A percentile compares a stretch with the other conserved stretches of the same genome.
Conservation (phyloP, 2,888 invertebrate genomes). For the Aleiodes testaceus region DNA sequence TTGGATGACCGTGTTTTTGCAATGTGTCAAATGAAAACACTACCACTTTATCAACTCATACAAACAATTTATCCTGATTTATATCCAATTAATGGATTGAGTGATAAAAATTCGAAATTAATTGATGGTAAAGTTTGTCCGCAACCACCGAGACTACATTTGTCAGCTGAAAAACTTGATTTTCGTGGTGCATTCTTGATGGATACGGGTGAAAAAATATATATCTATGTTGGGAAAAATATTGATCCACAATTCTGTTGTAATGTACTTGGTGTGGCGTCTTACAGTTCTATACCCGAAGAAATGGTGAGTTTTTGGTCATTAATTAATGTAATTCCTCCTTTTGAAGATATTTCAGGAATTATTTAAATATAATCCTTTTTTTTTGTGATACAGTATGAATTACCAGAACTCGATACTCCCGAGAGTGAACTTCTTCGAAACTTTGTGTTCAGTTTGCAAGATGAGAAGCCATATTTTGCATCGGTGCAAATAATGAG, state of each 20-base stretch:
- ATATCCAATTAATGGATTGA: constrained; percentile 88
- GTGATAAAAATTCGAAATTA: constrained; percentile 73
- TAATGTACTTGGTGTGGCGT: constrained; percentile 84
- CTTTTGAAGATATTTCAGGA: too few relatives aligned
- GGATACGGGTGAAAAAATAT: constrained; percentile 88
- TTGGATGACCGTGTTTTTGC: constrained; percentile 94
- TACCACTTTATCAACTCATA: constrained; percentile 87
- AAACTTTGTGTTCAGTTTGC: constrained; percentile 86
- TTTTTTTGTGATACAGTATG: constrained; percentile 73
- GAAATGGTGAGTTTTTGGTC: constrained; percentile 76
- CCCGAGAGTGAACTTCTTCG: constrained; percentile 84
- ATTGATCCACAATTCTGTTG: constrained; percentile 84
- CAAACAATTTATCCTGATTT: constrained; percentile 93
- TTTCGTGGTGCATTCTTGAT: constrained; percentile 91
- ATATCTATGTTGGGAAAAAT: constrained; percentile 88
- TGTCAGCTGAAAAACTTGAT: constrained; percentile 90
- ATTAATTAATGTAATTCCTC: too few relatives aligned
- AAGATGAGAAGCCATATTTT: constrained; percentile 88
- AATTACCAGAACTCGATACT: constrained; percentile 85
- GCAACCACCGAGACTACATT: constrained; percentile 86
- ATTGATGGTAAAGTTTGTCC: constrained; percentile 73
- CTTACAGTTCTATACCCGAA: constrained; percentile 84
- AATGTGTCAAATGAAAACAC: constrained; percentile 93
- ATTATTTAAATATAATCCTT: too few relatives aligned
- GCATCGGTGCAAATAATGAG: constrained; percentile 87